Evolutionary conservation across 1,140 invertebrate species (phyloP).

Genomic region (Drosophila lacertosa): DNA sequence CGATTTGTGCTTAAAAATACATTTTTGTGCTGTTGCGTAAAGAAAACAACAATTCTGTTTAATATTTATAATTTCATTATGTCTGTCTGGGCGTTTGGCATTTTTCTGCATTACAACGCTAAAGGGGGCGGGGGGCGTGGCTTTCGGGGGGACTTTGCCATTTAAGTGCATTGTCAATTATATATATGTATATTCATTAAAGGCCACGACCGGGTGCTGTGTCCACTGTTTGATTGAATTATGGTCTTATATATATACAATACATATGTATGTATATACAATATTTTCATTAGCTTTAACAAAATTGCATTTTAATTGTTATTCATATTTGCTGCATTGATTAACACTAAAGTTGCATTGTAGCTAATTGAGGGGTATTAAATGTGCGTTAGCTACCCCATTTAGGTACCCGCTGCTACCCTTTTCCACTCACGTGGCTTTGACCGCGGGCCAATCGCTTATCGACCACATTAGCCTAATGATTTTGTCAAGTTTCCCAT

Average conservation of each 20-base stretch:
- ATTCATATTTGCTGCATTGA: constrained; percentile 55
- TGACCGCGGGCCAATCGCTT: constrained; percentile 65
- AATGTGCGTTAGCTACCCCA: constrained; percentile 60
- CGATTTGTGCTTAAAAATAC: constrained; percentile 46
- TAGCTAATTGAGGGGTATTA: constrained; percentile 54
- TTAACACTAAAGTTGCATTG: constrained; percentile 19
- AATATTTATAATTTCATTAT: constrained; percentile 72
- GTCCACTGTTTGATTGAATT: constrained; percentile 60
- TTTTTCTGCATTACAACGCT: constrained; percentile 2
- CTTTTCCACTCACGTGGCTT: not conserved
- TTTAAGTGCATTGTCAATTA: constrained; percentile 56
- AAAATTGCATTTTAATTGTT: constrained; percentile 71
- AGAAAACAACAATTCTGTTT: constrained; percentile 45
- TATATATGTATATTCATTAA: constrained; percentile 31
- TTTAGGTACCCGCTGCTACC: too few species aligned
- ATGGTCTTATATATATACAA: constrained; percentile 20
- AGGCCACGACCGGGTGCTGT: constrained; percentile 28
- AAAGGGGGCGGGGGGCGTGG: too few species aligned
- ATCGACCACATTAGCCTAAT: constrained; percentile 79
- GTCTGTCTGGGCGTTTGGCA: constrained; percentile 38
- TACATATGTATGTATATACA: not conserved
- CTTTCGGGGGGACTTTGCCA: too few species aligned
- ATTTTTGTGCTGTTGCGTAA: constrained; percentile 50
- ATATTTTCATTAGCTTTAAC: constrained; percentile 55
- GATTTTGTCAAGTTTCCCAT: constrained; percentile 68